Evolutionary conservation across 2,888 invertebrate species (phyloP).

Genomic region (Pomacea canaliculata): DNA sequence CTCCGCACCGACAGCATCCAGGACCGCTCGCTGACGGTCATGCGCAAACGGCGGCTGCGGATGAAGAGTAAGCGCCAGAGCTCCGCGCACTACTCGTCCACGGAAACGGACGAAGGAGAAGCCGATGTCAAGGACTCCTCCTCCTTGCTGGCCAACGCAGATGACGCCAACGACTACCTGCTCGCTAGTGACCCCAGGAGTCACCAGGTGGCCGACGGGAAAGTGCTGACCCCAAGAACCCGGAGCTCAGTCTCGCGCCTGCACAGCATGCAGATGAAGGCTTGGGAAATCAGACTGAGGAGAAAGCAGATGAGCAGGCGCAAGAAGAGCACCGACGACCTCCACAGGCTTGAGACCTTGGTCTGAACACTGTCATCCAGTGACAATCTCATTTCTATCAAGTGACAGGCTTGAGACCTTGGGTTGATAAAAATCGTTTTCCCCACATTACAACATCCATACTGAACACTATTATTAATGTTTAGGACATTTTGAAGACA

Average conservation of each 20-base stretch:
- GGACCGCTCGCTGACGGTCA: conserved; percentile 27
- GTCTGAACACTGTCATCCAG: neutral
- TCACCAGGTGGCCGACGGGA: conserved; percentile 1
- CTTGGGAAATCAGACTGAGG: conserved; percentile 28
- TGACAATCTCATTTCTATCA: no score
- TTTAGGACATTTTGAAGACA: no score
- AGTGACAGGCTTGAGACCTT: no score
- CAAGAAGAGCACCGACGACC: conserved; percentile 10
- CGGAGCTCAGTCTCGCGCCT: conserved; percentile 13
- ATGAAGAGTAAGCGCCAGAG: conserved; percentile 21
- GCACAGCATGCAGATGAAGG: conserved; percentile 30
- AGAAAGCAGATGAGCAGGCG: conserved; percentile 25
- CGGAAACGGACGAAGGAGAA: conserved; percentile 27
- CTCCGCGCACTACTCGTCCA: conserved; percentile 12
- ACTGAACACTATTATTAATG: no score
- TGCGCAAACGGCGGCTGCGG: conserved; percentile 22
- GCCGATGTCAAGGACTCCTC: conserved; percentile 9
- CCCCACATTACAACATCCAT: no score
- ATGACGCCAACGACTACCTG: neutral
- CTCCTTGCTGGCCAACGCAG: neutral
- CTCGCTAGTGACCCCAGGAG: neutral
- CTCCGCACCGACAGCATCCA: conserved; percentile 27
- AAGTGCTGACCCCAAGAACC: neutral
- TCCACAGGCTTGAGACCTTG: conserved; percentile 8
- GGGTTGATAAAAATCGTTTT: no score